Evolutionary conservation across 2,113 vertebrate species (phyloP).

Genomic region (Oceanites oceanicus): DNA sequence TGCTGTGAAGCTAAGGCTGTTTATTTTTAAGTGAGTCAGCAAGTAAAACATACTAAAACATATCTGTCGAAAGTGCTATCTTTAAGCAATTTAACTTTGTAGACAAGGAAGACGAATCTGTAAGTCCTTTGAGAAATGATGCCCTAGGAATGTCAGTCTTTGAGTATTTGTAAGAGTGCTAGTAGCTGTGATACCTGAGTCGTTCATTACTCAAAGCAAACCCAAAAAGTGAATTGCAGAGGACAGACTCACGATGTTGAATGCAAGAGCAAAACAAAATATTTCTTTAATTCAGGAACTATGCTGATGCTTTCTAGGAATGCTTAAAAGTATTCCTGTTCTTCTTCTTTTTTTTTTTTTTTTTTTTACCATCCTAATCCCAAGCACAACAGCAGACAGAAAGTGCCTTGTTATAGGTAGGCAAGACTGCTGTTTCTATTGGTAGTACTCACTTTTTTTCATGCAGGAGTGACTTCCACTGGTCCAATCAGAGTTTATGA

Average conservation of each 20-base stretch:
- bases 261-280: background rate
- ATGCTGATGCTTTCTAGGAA: background rate
- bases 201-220: background rate
- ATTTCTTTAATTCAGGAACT: background rate
- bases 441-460: background rate
- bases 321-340: background rate
- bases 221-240: background rate
- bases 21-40: background rate
- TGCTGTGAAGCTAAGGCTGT: background rate
- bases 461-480: background rate
- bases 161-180: background rate
- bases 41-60: background rate
- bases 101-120: background rate
- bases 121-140: background rate
- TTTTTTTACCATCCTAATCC: background rate
- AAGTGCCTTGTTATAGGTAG: background rate
- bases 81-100: background rate
- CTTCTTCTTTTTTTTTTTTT: background rate
- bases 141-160: background rate
- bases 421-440: background rate
- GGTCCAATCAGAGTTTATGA: background rate
- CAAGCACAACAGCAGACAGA: background rate
- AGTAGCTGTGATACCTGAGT: background rate
- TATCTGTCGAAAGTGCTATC: background rate
- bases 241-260: background rate